Base-by-base conservation (phyloP, 64 coral and sea anemone genomes). In the Acropora tenuis region DNA sequence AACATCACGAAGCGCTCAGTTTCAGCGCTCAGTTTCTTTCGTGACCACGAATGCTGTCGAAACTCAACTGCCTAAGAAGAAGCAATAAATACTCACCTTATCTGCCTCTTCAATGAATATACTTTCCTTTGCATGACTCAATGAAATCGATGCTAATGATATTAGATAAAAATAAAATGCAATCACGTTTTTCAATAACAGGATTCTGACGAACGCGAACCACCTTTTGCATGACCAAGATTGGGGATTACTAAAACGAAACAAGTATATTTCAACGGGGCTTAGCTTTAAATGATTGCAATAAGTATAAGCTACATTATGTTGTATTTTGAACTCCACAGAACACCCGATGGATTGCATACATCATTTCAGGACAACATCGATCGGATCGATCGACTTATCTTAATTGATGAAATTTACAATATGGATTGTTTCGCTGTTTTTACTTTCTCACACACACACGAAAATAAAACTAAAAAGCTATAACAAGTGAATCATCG, bases 91-190 rank as follows among this genome's bases (percentile, higher is more conserved):
- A 55, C 44, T 46, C 59, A 90, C 89, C 80, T 91, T 91, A 6
- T 57, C 72, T 19, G 90, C 13, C 15, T 91, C 90, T 52, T 77
- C 46, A 18, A 91, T 84, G 69, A 91, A 13, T 1, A 91, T 84
- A 41, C 68, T 82, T 60, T 84, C 79, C 49, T 76, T 76, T 55
- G 20, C 20, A 58, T 88, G 46, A 69, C 17, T 85, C 11, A 85
- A 6, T 48, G 72, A 85, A 69, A 61, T 49, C 72, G 82, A 71
- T 30, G 66, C 82, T 85, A 47, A 3, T 16, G 47, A 69, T 71
- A 17, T 40, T 1, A 85, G 72, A 85, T 47, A 71, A 67, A 72
- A 85, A 49, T 5, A 13, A 12, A 12, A 63, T 11, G 0, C 4
- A 3, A 13, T 63, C 2, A 63, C 11, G 3, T 63, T 30, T 30